phyloP scores from a whole-genome alignment of 2,888 invertebrate species.

The Eubasilissa splendida region DNA sequence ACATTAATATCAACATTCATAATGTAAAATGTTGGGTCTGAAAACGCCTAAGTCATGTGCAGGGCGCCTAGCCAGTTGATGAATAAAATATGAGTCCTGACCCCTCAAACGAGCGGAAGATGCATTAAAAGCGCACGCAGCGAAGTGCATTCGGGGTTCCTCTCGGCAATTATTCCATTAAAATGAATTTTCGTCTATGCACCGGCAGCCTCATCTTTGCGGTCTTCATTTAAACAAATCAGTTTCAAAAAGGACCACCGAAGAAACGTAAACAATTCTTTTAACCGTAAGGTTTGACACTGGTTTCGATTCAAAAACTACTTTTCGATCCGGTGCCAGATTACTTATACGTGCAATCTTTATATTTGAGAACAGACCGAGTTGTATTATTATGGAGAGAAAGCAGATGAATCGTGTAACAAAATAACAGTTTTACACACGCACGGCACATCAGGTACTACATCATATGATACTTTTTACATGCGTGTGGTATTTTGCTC shows the following conservation, averaged over 20 bases:
- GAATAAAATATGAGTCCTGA: conserved; percentile 46
- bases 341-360: too few relatives aligned
- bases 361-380: too few relatives aligned
- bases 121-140: conserved; percentile 33
- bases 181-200: conserved; percentile 34
- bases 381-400: too few relatives aligned
- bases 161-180: conserved; percentile 49
- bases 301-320: too few relatives aligned
- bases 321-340: too few relatives aligned
- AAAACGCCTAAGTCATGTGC: conserved; percentile 18
- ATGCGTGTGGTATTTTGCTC: neutral
- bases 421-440: too few relatives aligned
- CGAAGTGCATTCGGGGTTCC: conserved; percentile 39
- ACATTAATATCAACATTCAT: neutral
- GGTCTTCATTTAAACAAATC: neutral
- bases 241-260: neutral
- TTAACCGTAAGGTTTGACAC: too few relatives aligned
- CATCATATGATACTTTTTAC: neutral
- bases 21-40: neutral
- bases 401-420: too few relatives aligned
- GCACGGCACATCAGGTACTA: neutral
- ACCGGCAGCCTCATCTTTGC: neutral
- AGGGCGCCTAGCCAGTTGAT: conserved; percentile 23
- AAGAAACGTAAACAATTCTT: too few relatives aligned
- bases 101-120: conserved; percentile 11